Conservation (phyloP, 2,113 vertebrate genomes). For the Lagopus muta region DNA sequence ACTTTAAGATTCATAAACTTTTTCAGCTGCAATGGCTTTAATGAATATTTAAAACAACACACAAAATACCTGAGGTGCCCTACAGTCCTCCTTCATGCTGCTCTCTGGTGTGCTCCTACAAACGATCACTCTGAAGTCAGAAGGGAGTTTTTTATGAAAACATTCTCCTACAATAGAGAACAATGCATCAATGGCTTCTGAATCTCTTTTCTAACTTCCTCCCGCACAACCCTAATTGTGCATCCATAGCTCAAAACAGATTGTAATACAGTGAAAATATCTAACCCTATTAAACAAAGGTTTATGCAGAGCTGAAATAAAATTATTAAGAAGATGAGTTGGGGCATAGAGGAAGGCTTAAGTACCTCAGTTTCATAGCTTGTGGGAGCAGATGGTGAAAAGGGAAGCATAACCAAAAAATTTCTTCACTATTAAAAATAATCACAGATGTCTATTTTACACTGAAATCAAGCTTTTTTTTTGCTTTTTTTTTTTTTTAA, state of each 20-base stretch:
- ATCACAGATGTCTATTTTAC: not conserved
- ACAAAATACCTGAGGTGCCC: not conserved
- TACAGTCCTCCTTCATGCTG: accelerated
- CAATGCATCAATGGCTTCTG: not conserved
- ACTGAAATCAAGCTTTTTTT: not conserved
- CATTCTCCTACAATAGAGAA: not conserved
- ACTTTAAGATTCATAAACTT: not conserved
- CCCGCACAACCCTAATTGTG: not conserved
- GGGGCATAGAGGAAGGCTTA: not conserved
- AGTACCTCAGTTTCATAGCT: not conserved
- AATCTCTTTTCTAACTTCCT: not conserved
- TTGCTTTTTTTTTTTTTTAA: not conserved
- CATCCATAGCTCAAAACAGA: not conserved
- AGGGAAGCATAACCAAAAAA: not conserved
- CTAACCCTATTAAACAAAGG: not conserved
- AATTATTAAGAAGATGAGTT: not conserved
- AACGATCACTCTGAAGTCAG: not conserved
- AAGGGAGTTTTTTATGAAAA: not conserved
- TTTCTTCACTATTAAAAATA: not conserved
- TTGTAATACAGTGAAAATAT: not conserved
- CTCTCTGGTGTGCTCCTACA: not conserved
- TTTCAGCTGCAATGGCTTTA: not conserved
- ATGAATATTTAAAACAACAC: not conserved
- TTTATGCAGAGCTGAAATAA: not conserved
- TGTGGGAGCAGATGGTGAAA: not conserved